These are phyloP conservation scores for Pomatostomus ruficeps DNA, from an alignment of 2,113 vertebrate species.

Conservation along the genomic window DNA sequence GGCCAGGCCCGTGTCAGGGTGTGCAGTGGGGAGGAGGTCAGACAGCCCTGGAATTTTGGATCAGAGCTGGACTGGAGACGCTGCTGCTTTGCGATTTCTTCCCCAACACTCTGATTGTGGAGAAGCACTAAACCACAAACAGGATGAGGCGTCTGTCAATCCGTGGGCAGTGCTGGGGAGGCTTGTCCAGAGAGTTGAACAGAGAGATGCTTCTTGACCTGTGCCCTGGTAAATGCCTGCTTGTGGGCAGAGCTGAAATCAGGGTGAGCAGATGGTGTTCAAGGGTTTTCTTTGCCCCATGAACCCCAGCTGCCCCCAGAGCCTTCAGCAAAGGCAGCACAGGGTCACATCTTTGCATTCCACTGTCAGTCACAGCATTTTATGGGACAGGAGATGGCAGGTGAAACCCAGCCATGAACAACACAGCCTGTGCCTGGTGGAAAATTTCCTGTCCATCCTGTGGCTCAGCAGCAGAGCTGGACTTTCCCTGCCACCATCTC, in stretches of 20 bases:
- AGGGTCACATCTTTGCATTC: background rate
- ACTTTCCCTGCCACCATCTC: background rate
- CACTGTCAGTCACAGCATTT: background rate
- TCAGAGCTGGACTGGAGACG: accelerated
- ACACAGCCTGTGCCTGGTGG: background rate
- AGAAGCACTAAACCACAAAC: background rate
- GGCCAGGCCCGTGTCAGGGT: background rate
- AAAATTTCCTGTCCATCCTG: background rate
- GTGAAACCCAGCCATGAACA: background rate
- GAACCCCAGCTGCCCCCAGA: background rate
- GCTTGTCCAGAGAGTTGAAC: background rate
- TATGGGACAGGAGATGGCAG: background rate
- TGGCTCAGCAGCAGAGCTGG: background rate
- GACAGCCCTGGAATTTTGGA: background rate
- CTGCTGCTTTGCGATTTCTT: background rate
- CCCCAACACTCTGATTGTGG: background rate
- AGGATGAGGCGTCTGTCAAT: accelerated
- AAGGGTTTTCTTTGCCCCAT: background rate
- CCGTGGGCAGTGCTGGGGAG: background rate
- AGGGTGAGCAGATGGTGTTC: background rate
- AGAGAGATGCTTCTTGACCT: background rate
- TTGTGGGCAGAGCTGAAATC: background rate
- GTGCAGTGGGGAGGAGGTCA: background rate
- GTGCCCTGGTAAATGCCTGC: background rate
- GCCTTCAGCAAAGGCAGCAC: background rate